Percentiles rank a stretch among this genome's conserved stretches.
Evolutionary conservation across 2,797 vertebrate species (phyloP).

Genomic region (Acanthurus lineatus): DNA sequence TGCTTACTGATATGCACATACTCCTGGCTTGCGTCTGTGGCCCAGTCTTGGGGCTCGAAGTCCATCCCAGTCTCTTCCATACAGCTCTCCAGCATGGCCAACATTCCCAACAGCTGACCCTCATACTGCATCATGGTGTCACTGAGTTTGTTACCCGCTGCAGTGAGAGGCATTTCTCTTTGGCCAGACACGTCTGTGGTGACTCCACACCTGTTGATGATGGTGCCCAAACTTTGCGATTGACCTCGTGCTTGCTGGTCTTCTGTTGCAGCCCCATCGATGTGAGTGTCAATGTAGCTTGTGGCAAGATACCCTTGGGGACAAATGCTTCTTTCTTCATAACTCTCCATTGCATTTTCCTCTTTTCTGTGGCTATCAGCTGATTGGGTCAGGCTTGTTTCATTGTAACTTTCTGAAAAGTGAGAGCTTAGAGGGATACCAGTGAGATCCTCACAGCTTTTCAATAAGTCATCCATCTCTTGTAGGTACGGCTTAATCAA

Average conservation of each 20-base stretch:
- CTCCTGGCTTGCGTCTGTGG: conserved; percentile 76
- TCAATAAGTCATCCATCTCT: conserved; percentile 85
- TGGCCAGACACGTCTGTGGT: not conserved
- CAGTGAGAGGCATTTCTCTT: conserved; percentile 73
- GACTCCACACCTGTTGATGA: conserved; percentile 16
- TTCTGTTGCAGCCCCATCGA: conserved; percentile 51
- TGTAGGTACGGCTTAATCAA: conserved; percentile 89
- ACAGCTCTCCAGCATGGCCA: conserved; percentile 87
- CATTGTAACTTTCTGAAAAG: conserved; percentile 43
- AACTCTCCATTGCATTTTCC: conserved; percentile 28
- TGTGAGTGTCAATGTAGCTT: conserved; percentile 69
- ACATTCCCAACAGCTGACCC: conserved; percentile 79
- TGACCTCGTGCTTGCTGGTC: conserved; percentile 4
- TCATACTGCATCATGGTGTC: conserved; percentile 80
- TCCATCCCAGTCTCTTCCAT: conserved; percentile 78
- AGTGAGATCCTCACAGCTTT: conserved; percentile 83
- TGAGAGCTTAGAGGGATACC: conserved; percentile 57
- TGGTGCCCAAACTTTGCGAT: not conserved
- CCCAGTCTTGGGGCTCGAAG: conserved; percentile 86
- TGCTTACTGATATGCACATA: conserved; percentile 75
- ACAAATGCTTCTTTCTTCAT: conserved; percentile 23
- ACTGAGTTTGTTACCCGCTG: conserved; percentile 84
- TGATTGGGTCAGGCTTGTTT: conserved; percentile 31
- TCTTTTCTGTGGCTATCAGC: conserved; percentile 21
- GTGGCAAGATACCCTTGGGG: conserved; percentile 61